Conservation (phyloP, 2,113 vertebrate species). For the Microtus richardsoni region DNA sequence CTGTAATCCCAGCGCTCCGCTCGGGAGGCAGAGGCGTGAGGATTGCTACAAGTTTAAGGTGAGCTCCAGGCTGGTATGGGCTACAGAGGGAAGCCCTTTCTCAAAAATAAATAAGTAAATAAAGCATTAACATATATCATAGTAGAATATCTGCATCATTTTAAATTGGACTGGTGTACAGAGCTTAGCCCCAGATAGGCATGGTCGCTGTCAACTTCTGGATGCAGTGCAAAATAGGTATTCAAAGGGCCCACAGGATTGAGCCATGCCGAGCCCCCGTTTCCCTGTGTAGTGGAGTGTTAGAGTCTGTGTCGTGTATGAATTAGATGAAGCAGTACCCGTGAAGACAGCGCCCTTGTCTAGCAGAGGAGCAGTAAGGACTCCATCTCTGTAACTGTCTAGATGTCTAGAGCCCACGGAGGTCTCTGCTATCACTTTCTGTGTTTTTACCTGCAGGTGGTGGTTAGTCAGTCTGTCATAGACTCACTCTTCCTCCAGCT, state of each 20-base stretch:
- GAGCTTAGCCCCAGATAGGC: not conserved
- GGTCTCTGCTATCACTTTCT: not conserved
- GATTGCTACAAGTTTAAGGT: not conserved
- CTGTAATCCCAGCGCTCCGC: not conserved
- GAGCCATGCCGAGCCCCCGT: not conserved
- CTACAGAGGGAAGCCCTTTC: not conserved
- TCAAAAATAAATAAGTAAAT: not conserved
- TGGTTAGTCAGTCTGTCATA: not conserved
- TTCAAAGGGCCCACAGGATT: not conserved
- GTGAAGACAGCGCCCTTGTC: not conserved
- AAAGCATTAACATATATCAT: not conserved
- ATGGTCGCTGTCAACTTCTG: not conserved
- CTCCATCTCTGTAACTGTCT: not conserved
- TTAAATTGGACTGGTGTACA: not conserved
- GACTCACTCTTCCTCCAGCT: constrained; percentile 4
- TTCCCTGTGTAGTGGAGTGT: not conserved
- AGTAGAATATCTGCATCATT: not conserved
- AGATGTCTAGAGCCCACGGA: not conserved
- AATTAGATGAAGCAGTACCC: not conserved
- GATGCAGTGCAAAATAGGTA: not conserved
- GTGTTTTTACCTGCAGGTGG: not conserved
- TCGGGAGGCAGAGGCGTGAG: not conserved
- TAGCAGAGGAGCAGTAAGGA: not conserved
- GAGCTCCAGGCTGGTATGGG: not conserved
- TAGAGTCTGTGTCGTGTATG: not conserved